Evolutionary conservation across 2,113 vertebrate genomes (phyloP), one percentile per base, ranked within the genome.

Genomic region (Tonatia bakeri): DNA sequence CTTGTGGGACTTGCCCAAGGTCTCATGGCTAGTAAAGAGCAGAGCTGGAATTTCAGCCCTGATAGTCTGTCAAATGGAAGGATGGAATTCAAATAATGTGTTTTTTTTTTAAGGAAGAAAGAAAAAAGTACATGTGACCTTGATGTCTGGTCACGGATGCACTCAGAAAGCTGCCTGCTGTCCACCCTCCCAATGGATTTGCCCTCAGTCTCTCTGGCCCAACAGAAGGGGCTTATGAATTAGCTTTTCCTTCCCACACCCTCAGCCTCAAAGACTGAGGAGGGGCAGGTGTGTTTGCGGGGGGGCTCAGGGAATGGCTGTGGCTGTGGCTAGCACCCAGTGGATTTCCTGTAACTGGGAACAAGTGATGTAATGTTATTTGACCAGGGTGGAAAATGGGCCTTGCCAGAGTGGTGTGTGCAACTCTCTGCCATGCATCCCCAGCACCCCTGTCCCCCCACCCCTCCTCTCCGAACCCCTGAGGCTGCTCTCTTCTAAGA

Each of bases 311-410:
- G 73, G 79, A 88, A 61, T n/a, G 36, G 36, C 92, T 82, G 93
- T 45, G 67, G 45, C 92, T 82, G 86, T n/a, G 86, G 91, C 90
- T 45, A 33, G 79, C 69, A 67, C 89, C 79, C 76, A 56, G 52
- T 91, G 90, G 70, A 69, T 93, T 97, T 94, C 94, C 95, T 97
- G 91, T 93, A 91, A 95, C 89, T 87, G 95, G 76, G 85, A 87
- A 72, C 92, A 80, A 81, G 70, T 96, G 97, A 97, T 69, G 95
- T 96, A 13, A 97, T 82, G 95, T 59, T 38, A 16, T 59, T 83
- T 0, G 1, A 61, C 3, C 13, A 43, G 52, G 69, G 43, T 91
- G 93, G 89, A 95, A 97, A 94, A 80, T 59, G 94, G 73, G 45
- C 38, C 89, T 94, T n/a, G 24, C 67, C 31, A 7, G 76, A 64